phyloP scores from a whole-genome alignment of 2,113 vertebrate genomes.

The Cyprinodon tularosa region DNA sequence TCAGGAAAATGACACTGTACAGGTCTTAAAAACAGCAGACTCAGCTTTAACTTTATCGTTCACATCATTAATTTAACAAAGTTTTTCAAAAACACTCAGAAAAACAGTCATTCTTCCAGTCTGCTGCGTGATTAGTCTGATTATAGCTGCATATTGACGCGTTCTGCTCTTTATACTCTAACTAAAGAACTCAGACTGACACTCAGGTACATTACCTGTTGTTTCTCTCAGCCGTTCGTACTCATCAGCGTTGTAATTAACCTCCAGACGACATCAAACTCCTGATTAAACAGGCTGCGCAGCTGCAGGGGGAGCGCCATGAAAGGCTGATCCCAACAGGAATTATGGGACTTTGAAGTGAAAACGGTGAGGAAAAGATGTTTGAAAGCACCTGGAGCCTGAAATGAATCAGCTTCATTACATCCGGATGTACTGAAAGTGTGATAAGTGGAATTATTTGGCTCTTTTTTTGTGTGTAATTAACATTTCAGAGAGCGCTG shows the following conservation, averaged over 20 bases:
- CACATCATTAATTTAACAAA: background rate
- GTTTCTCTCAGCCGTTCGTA: slow-evolving; percentile 48
- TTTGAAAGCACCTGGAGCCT: slow-evolving; percentile 37
- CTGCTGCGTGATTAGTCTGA: background rate
- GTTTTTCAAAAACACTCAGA: background rate
- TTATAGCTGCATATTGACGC: background rate
- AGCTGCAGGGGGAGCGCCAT: slow-evolving; percentile 19
- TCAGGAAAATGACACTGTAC: too few species aligned
- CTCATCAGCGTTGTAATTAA: slow-evolving; percentile 67
- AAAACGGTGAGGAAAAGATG: slow-evolving; percentile 2
- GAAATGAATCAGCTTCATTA: slow-evolving; percentile 19
- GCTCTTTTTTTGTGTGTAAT: background rate
- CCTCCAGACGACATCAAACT: slow-evolving; percentile 51
- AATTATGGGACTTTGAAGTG: slow-evolving; percentile 8
- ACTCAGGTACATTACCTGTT: slow-evolving; percentile 17
- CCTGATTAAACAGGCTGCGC: slow-evolving; percentile 55
- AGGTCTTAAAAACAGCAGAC: background rate
- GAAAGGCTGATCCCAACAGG: background rate
- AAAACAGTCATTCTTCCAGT: background rate
- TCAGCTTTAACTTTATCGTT: background rate
- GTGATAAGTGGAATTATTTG: background rate
- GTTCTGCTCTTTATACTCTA: background rate
- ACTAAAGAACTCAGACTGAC: slow-evolving; percentile 11
- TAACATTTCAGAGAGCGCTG: slow-evolving; percentile 19
- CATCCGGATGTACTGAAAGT: background rate